Conservation (phyloP, 2,797 vertebrate species). For the Chaetophractus vellerosus region DNA sequence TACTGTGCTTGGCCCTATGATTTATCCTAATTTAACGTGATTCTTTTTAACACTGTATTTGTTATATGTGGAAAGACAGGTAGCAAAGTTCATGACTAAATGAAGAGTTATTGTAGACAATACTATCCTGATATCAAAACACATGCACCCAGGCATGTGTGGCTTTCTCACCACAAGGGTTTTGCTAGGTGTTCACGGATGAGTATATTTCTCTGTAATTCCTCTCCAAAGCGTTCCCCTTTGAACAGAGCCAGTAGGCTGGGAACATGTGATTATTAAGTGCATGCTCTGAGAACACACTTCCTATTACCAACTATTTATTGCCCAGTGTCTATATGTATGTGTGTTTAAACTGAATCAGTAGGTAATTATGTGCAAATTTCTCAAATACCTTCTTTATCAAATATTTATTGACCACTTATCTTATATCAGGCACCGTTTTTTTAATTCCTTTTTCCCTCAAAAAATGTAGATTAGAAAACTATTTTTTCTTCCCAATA, state of each 20-base stretch:
- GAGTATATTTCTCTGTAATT: background rate
- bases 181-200: background rate
- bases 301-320: background rate
- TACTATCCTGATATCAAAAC: background rate
- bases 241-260: background rate
- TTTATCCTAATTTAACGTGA: background rate
- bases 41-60: background rate
- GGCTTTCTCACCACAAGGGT: background rate
- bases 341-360: background rate
- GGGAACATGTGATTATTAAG: background rate
- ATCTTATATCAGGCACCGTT: background rate
- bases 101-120: background rate
- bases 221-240: background rate
- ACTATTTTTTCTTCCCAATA: background rate
- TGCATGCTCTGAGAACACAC: background rate
- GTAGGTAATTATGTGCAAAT: background rate
- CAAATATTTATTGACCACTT: background rate
- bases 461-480: slow-evolving; percentile 18
- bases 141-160: background rate
- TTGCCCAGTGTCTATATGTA: background rate
- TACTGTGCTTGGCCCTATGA: background rate
- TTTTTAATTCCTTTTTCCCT: background rate
- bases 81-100: slow-evolving; percentile 20
- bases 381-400: slow-evolving; percentile 13
- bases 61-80: background rate